Evolutionary conservation across 2,888 invertebrate species (phyloP).

Genomic region (Cerastis leucographa): DNA sequence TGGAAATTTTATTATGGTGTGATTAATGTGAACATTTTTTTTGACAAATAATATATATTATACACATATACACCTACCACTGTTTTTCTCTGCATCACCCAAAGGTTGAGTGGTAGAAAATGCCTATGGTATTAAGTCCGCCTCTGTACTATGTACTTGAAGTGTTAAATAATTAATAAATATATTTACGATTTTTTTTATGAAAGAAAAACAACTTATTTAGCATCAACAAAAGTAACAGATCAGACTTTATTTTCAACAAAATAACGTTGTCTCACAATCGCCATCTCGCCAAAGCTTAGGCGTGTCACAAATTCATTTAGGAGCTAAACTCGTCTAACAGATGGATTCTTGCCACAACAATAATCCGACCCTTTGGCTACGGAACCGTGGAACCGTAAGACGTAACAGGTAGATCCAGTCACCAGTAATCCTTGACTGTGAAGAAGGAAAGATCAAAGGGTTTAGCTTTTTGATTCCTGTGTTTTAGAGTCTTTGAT

Average conservation of each 20-base stretch:
- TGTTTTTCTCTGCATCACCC: no score
- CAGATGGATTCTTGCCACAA: conserved; percentile 51
- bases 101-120: no score
- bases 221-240: neutral
- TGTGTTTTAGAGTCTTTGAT: conserved; percentile 16
- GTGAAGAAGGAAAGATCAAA: conserved; percentile 32
- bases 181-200: no score
- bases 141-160: no score
- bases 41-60: no score
- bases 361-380: conserved; percentile 53
- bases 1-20: no score
- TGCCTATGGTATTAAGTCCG: no score
- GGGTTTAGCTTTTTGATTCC: conserved; percentile 24
- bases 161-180: no score
- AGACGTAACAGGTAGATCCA: conserved; percentile 54
- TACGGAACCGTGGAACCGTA: conserved; percentile 42
- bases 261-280: conserved; percentile 18
- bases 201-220: neutral
- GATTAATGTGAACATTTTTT: no score
- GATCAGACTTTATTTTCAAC: neutral
- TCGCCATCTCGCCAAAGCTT: conserved; percentile 17
- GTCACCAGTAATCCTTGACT: conserved; percentile 44
- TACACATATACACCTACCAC: no score
- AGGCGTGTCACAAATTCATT: conserved; percentile 31
- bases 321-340: conserved; percentile 38